These are phyloP conservation scores for Sicus ferrugineus DNA, from an alignment of 2,888 invertebrate species.

Conservation along the genomic window DNA sequence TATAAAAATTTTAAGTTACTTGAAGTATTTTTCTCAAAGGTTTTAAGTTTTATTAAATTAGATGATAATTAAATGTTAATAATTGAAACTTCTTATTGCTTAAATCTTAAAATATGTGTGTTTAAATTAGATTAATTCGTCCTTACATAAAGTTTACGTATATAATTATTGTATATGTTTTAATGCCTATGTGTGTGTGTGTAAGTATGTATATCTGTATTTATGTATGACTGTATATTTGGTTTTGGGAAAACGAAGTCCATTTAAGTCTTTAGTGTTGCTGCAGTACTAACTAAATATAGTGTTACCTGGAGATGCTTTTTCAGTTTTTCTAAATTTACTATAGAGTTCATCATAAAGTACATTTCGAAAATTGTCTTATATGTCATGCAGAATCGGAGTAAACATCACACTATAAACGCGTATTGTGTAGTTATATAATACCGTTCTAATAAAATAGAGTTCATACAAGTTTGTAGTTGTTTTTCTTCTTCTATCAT, in stretches of 20 bases:
- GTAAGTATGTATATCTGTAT: conserved; percentile 22
- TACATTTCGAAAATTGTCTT: not conserved
- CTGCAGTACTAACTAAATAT: conserved; percentile 25
- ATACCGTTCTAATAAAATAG: not conserved
- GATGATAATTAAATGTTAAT: no score
- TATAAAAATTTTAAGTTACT: no score
- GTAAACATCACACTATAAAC: no score
- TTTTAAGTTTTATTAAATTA: no score
- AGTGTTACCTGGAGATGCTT: not conserved
- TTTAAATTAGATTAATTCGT: no score
- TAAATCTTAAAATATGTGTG: no score
- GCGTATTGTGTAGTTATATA: no score
- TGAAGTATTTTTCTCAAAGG: no score
- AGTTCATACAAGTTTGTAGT: not conserved
- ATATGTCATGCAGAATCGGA: not conserved
- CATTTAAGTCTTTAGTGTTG: conserved; percentile 24
- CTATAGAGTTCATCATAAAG: not conserved
- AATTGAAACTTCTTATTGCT: no score
- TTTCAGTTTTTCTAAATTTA: not conserved
- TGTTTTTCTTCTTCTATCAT: not conserved
- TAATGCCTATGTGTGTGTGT: not conserved
- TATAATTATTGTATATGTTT: no score
- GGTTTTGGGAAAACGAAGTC: not conserved
- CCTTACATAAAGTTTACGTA: no score
- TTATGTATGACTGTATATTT: not conserved